Conservation (phyloP, 2,888 invertebrate species). For the Troglohyphantes excavatus region DNA sequence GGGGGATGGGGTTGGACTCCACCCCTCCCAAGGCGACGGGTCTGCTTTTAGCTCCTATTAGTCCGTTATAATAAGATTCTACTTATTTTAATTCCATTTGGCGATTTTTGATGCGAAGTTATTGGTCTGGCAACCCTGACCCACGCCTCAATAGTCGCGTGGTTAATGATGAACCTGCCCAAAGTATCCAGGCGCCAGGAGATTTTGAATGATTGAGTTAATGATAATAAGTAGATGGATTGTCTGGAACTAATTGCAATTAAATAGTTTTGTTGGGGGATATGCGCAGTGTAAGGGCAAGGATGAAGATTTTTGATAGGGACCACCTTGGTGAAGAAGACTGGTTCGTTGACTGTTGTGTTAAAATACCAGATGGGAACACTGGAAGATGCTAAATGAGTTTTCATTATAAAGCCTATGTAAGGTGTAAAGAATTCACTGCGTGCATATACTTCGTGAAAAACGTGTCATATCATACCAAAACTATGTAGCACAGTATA, state of each 20-base stretch:
- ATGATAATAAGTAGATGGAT: slow-evolving; percentile 2
- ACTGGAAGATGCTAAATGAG: background rate
- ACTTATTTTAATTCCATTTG: too few relatives aligned
- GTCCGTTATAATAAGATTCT: too few relatives aligned
- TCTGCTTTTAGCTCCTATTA: too few relatives aligned
- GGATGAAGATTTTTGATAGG: background rate
- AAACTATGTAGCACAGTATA: too few relatives aligned
- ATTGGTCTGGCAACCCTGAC: background rate
- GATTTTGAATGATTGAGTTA: slow-evolving; percentile 3
- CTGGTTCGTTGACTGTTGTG: background rate
- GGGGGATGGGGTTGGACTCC: too few relatives aligned
- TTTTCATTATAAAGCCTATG: too few relatives aligned
- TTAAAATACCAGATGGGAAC: background rate
- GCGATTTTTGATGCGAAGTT: too few relatives aligned
- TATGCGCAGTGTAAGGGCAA: background rate
- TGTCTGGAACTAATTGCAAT: slow-evolving; percentile 15
- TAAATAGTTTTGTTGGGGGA: background rate
- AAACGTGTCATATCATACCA: too few relatives aligned
- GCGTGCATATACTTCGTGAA: too few relatives aligned
- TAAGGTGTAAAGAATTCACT: too few relatives aligned
- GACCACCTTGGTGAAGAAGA: slow-evolving; percentile 19
- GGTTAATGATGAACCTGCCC: slow-evolving; percentile 27
- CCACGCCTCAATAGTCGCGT: slow-evolving; percentile 37
- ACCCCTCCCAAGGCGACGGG: too few relatives aligned
- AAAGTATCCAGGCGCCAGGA: slow-evolving; percentile 31